A percentile compares a stretch with the other conserved stretches of the same genome.
These are phyloP conservation scores for Gadus macrocephalus DNA, from an alignment of 2,113 vertebrate genomes.

Conservation along the genomic window DNA sequence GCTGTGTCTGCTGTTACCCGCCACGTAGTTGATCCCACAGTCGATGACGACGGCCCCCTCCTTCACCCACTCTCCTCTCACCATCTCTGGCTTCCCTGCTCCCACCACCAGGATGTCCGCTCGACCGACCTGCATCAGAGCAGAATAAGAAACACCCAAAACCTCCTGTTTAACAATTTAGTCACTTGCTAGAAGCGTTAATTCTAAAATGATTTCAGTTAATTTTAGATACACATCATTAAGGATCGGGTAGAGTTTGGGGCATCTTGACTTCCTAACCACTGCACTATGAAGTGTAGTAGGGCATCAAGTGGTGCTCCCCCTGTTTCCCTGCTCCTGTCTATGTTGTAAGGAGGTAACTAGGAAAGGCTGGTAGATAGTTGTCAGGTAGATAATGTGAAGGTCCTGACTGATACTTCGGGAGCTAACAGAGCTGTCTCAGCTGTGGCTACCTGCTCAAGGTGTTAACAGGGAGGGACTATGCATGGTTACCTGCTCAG, in stretches of 20 bases:
- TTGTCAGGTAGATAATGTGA: too few relatives aligned
- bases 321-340: constrained; percentile 71
- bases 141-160: too few relatives aligned
- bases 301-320: not conserved
- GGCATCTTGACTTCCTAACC: too few relatives aligned
- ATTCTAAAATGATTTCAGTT: too few relatives aligned
- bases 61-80: constrained; percentile 96
- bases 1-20: constrained; percentile 68
- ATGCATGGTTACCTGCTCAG: not conserved
- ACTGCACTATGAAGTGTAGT: not conserved
- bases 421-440: too few relatives aligned
- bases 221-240: too few relatives aligned
- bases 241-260: too few relatives aligned
- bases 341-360: constrained; percentile 33
- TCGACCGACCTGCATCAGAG: constrained; percentile 68
- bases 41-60: constrained; percentile 91
- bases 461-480: not conserved
- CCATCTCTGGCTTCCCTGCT: constrained; percentile 86
- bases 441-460: too few relatives aligned
- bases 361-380: too few relatives aligned
- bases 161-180: too few relatives aligned
- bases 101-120: constrained; percentile 95
- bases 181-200: too few relatives aligned
- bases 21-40: constrained; percentile 91
- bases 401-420: too few relatives aligned